A percentile compares a stretch with the other conserved stretches of the same genome.
Evolutionary conservation across 2,797 vertebrate genomes (phyloP).

Genomic region (Enteromius paludinosus): DNA sequence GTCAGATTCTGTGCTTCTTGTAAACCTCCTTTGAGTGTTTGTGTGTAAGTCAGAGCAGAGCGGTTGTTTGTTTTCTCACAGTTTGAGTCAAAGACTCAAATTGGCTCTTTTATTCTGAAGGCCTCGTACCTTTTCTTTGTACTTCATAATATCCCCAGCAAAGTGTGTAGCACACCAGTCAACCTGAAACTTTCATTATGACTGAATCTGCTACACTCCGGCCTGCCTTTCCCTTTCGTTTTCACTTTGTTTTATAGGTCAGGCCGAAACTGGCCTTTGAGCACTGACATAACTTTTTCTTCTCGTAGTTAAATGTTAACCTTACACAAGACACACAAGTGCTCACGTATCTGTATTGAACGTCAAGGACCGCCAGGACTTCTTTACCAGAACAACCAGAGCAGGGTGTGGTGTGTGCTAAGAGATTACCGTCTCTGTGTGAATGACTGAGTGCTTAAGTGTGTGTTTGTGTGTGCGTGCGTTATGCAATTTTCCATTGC

Average conservation of each 20-base stretch:
- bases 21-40: background rate
- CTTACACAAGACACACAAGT: background rate
- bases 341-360: background rate
- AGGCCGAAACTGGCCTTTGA: conserved; percentile 16
- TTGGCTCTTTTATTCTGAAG: background rate
- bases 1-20: background rate
- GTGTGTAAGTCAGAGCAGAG: background rate
- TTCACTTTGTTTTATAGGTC: conserved; percentile 11
- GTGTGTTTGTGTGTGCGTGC: conserved; percentile 17
- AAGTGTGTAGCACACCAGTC: background rate
- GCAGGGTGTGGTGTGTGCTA: conserved; percentile 29
- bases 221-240: conserved; percentile 5
- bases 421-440: conserved; percentile 49
- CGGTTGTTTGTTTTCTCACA: background rate
- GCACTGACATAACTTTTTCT: background rate
- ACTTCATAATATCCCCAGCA: conserved; percentile 1
- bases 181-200: conserved; percentile 22
- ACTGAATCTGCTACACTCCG: background rate
- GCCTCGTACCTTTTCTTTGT: background rate
- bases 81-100: background rate
- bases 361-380: background rate
- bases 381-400: conserved; percentile 23
- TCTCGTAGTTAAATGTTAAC: conserved; percentile 25
- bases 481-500: conserved; percentile 51
- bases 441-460: conserved; percentile 35